Evolutionary conservation across 1,140 invertebrate genomes (phyloP), one percentile per base, ranked within the genome.

Genomic region (Lordiphosa collinella): DNA sequence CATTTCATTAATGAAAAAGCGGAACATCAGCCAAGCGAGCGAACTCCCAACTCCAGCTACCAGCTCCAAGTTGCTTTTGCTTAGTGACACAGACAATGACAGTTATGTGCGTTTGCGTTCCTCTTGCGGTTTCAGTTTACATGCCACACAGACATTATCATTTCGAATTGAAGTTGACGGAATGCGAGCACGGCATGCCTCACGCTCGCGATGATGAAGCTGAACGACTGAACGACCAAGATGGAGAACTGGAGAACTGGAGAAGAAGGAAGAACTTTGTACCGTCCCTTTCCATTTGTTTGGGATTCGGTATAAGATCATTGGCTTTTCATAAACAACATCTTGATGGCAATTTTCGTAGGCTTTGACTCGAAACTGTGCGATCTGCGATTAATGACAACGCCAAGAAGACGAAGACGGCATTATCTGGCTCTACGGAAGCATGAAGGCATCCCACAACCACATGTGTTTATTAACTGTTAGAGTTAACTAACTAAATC

Each of bases 401-500:
- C 31, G 22, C 1, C 18, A 22, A 9, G 16, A 22, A 16, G 16
- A n/a, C n/a, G n/a, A 2, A 34, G 46, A 34, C 14, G 52, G 46
- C 62, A 61, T 40, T 55, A 38, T 55, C 46, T 49, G 22, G 40
- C 35, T 55, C 62, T 50, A 34, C 32, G 57, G 14, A 40, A 56
- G 54, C 73, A 78, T 78, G 67, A 78, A 66, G 44, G 18, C 48
- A 52, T 44, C 49, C 47, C 46, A 38, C 37, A 36, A 40, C 22
- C 46, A 9, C 29, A 66, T 57, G 76, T 80, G 71, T 84, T 76
- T 76, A 84, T 76, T 74, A 82, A 82, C 76, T 82, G 76, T 82
- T 82, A 84, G 78, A 82, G 78, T 82, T 82, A 84, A 82, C 76
- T 72, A 76, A 82, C 78, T 82, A 82, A 82, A 76, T 84, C 78